phyloP scores from a whole-genome alignment of 2,888 invertebrate genomes.

The Lasius fuliginosus region DNA sequence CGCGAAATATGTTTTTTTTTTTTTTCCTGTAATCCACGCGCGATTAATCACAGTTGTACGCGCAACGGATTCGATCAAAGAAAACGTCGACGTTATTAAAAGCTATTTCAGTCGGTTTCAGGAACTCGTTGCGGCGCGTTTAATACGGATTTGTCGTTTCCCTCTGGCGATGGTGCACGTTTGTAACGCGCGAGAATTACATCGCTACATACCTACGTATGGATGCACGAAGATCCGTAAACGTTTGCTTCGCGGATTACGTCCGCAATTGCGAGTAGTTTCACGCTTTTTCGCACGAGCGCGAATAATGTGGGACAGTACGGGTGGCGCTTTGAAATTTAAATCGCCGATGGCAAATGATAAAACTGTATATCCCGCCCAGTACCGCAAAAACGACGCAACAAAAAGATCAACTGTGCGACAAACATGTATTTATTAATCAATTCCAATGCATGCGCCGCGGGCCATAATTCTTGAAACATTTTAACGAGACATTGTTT shows the following conservation, averaged over 20 bases:
- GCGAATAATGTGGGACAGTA: constrained; percentile 11
- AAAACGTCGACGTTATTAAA: constrained; percentile 19
- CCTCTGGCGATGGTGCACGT: not conserved
- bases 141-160: constrained; percentile 44
- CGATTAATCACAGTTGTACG: constrained; percentile 45
- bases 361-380: not conserved
- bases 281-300: constrained; percentile 23
- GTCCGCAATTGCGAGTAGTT: constrained; percentile 28
- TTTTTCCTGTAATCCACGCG: not conserved
- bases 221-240: constrained; percentile 6
- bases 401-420: constrained; percentile 24
- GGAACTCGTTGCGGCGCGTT: constrained; percentile 31
- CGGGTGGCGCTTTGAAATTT: constrained; percentile 40
- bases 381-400: not conserved
- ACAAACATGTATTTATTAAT: constrained; percentile 40
- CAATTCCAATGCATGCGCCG: not conserved
- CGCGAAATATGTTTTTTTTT: constrained; percentile 25
- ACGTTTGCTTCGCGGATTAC: constrained; percentile 42
- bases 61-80: constrained; percentile 37
- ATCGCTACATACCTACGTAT: constrained; percentile 19
- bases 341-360: constrained; percentile 43
- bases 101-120: constrained; percentile 38
- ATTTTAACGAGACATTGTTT: constrained; percentile 35
- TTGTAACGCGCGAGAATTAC: constrained; percentile 30
- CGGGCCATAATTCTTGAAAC: not conserved